Evolutionary conservation across 2,888 invertebrate species (phyloP).

Genomic region (Eurois occulta): DNA sequence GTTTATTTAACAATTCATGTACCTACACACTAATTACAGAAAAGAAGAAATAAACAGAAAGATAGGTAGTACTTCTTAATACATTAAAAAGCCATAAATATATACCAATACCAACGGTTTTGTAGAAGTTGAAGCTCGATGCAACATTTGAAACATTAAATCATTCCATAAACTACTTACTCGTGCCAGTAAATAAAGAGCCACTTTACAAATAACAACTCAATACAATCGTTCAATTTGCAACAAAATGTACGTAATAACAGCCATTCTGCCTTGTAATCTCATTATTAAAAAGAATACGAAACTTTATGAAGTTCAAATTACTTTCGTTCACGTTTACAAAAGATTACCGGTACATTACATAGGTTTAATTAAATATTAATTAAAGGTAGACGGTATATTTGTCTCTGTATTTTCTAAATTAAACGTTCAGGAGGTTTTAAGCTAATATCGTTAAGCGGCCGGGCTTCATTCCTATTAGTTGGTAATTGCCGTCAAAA

Average conservation of each 20-base stretch:
- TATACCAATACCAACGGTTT: neutral
- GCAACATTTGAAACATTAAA: slow-evolving; percentile 6
- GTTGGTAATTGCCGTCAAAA: slow-evolving; percentile 59
- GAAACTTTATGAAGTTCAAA: slow-evolving; percentile 38
- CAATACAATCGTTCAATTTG: neutral
- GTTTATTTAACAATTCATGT: too few relatives aligned
- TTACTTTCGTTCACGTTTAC: slow-evolving; percentile 34
- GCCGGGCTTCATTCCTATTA: slow-evolving; percentile 55
- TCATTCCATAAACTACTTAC: slow-evolving; percentile 35
- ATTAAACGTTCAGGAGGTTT: slow-evolving; percentile 44
- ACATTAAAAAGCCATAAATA: neutral
- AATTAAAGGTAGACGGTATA: slow-evolving; percentile 53
- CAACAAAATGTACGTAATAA: slow-evolving; percentile 18
- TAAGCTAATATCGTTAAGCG: slow-evolving; percentile 54
- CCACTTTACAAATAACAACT: neutral
- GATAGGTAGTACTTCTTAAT: neutral
- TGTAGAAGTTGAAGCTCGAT: slow-evolving; percentile 1
- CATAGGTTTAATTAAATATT: slow-evolving; percentile 54
- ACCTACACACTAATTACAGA: neutral
- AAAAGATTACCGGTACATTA: slow-evolving; percentile 45
- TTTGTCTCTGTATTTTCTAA: slow-evolving; percentile 45
- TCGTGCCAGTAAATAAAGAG: slow-evolving; percentile 2
- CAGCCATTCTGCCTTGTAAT: slow-evolving; percentile 4
- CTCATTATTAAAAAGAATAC: slow-evolving; percentile 36
- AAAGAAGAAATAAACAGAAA: neutral